Percentiles rank a stretch among this genome's conserved stretches.
Conservation (phyloP, 2,113 vertebrate species). For the Notechis scutatus region DNA sequence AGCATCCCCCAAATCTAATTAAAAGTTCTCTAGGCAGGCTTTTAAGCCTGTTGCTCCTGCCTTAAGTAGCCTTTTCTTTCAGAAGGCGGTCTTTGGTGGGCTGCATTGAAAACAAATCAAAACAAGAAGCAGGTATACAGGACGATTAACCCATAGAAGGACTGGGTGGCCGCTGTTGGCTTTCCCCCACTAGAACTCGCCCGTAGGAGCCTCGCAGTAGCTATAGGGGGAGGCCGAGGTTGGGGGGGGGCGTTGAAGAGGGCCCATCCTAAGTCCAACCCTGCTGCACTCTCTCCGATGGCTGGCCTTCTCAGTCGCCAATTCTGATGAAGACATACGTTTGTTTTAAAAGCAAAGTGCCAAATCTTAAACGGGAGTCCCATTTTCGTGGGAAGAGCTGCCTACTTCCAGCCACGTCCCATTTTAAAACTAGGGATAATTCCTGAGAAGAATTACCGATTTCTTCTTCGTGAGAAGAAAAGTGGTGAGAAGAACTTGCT, state of each 20-base stretch:
- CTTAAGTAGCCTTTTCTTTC: not conserved
- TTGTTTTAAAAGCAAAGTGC: not conserved
- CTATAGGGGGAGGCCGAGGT: not conserved
- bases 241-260: no score
- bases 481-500: no score
- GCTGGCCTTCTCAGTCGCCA: not conserved
- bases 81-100: not conserved
- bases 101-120: not conserved
- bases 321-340: not conserved
- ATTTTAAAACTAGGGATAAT: not conserved
- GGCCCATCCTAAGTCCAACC: not conserved
- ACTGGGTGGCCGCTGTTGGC: not conserved
- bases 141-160: not conserved
- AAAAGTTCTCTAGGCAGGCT: not conserved
- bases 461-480: not conserved
- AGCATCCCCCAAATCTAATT: not conserved
- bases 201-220: not conserved
- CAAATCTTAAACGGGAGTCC: not conserved
- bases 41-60: not conserved
- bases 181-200: not conserved
- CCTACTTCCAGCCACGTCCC: not conserved
- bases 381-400: not conserved
- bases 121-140: not conserved
- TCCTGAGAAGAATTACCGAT: not conserved
- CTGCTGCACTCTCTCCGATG: not conserved